Conservation (phyloP, 2,888 invertebrate species). For the Chorisops tibialis region DNA sequence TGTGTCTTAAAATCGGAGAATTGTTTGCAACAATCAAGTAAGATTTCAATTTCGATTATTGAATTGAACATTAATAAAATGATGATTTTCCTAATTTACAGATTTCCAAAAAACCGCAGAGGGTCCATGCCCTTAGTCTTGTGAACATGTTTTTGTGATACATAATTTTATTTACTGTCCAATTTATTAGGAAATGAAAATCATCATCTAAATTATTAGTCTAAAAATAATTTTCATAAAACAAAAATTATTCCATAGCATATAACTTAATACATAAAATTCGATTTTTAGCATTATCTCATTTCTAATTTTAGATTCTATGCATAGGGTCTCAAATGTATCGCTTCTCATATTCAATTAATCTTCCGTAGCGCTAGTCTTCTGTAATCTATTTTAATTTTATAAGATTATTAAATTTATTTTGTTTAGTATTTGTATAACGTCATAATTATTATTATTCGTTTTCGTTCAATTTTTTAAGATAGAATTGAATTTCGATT, state of each 20-base stretch:
- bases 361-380: not conserved
- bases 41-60: conserved; percentile 29
- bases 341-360: not conserved
- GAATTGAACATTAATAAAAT: not conserved
- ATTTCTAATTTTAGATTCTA: conserved; percentile 6
- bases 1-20: conserved; percentile 51
- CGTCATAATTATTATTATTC: too few species aligned
- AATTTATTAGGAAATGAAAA: conserved; percentile 12
- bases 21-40: conserved; percentile 46
- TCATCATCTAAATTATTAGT: conserved; percentile 21
- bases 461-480: too few species aligned
- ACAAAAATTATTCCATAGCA: conserved; percentile 4
- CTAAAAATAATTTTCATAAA: conserved; percentile 2
- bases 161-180: conserved; percentile 16
- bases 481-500: too few species aligned
- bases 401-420: not conserved
- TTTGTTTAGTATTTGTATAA: too few species aligned
- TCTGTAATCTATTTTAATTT: not conserved
- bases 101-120: conserved; percentile 51
- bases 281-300: too few species aligned
- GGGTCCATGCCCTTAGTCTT: conserved; percentile 46
- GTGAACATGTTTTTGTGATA: conserved; percentile 11
- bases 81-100: conserved; percentile 32
- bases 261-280: too few species aligned
- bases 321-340: not conserved